Evolutionary conservation across 2,888 invertebrate genomes (phyloP).

Genomic region (Acrobasis suavella): DNA sequence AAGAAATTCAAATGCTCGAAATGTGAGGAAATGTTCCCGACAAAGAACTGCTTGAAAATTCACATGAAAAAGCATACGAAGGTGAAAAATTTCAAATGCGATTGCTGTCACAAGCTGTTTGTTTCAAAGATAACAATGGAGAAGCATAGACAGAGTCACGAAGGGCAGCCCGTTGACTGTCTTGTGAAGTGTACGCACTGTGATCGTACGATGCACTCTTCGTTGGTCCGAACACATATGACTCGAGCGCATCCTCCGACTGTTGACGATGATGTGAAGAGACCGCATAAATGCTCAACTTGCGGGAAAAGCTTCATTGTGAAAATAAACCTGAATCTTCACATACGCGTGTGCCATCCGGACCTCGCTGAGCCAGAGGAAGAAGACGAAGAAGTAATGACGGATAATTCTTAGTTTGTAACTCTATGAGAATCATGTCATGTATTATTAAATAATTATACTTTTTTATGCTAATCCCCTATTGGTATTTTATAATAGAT

Average conservation of each 20-base stretch:
- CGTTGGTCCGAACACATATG: slow-evolving; percentile 67
- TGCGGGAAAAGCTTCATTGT: slow-evolving; percentile 77
- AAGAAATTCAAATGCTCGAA: slow-evolving; percentile 77
- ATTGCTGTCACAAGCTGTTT: slow-evolving; percentile 71
- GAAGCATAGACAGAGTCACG: slow-evolving; percentile 69
- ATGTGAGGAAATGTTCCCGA: slow-evolving; percentile 76
- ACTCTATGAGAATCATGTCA: slow-evolving; percentile 37
- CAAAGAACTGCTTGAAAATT: slow-evolving; percentile 73
- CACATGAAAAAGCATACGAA: slow-evolving; percentile 79
- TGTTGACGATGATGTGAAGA: slow-evolving; percentile 69
- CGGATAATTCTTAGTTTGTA: slow-evolving; percentile 66
- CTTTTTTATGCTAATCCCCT: slow-evolving; percentile 64
- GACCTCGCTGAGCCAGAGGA: slow-evolving; percentile 74
- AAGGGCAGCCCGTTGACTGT: slow-evolving; percentile 73
- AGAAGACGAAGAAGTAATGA: slow-evolving; percentile 76
- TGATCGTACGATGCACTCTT: slow-evolving; percentile 72
- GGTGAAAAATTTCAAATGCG: slow-evolving; percentile 77
- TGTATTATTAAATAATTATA: slow-evolving; percentile 64
- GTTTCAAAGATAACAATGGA: slow-evolving; percentile 79
- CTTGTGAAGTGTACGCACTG: slow-evolving; percentile 75
- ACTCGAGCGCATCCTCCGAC: slow-evolving; percentile 63
- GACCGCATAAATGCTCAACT: slow-evolving; percentile 73
- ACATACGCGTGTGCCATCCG: slow-evolving; percentile 74
- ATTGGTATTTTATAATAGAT: slow-evolving; percentile 34
- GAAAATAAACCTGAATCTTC: slow-evolving; percentile 73